Conservation (phyloP, 1,140 invertebrate genomes). For the Stegodyphus dumicola region DNA sequence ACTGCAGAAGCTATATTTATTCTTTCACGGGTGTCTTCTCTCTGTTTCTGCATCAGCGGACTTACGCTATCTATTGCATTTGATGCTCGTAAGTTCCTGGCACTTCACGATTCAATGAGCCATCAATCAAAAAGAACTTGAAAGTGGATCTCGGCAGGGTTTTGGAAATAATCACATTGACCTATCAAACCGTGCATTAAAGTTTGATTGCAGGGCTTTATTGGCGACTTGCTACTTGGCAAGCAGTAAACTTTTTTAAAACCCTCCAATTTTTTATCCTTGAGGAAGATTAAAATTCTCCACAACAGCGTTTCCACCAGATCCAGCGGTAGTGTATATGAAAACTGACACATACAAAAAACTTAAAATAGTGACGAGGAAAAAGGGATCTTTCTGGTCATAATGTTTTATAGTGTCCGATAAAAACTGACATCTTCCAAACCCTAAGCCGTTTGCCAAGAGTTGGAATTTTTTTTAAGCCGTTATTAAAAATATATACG, state of each 20-base stretch:
- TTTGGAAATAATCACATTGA: too few relatives aligned
- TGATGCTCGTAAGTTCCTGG: too few relatives aligned
- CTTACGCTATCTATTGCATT: too few relatives aligned
- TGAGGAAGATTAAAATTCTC: constrained; percentile 35
- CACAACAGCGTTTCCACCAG: neutral
- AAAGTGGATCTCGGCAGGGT: too few relatives aligned
- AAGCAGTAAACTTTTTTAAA: constrained; percentile 6
- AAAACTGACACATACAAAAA: constrained; percentile 55
- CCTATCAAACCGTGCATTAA: neutral
- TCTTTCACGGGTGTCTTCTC: too few relatives aligned
- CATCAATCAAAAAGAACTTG: too few relatives aligned
- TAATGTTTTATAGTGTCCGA: constrained; percentile 56
- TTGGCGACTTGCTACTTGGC: neutral
- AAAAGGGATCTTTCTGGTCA: constrained; percentile 26
- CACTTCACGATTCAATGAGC: too few relatives aligned
- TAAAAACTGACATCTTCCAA: constrained; percentile 50
- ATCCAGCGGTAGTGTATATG: neutral
- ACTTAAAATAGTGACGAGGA: constrained; percentile 35
- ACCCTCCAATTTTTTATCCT: neutral
- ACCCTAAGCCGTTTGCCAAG: constrained; percentile 10
- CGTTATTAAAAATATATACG: constrained; percentile 55
- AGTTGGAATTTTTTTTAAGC: constrained; percentile 42
- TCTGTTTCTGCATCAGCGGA: too few relatives aligned
- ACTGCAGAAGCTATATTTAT: too few relatives aligned
- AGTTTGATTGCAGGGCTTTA: constrained; percentile 22